A percentile compares a stretch with the other conserved stretches of the same genome.
phyloP scores from a whole-genome alignment of 2,797 vertebrate genomes.

The Brachyalestes nurse region DNA sequence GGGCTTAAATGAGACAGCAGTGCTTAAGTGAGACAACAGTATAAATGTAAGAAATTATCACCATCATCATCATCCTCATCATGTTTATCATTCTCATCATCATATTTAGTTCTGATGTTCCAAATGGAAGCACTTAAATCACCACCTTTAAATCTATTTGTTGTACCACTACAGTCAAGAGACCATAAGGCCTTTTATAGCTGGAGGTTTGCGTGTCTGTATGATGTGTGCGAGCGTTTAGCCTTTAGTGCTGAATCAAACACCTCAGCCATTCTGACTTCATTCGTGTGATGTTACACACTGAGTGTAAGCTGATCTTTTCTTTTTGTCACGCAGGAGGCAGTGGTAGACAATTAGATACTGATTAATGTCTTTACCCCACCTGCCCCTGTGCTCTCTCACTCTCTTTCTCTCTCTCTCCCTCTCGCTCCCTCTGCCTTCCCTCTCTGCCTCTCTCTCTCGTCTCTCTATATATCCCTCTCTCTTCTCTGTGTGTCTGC shows the following conservation, averaged over 20 bases:
- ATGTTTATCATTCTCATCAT: too few species aligned
- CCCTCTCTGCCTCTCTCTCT: background rate
- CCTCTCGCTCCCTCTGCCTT: background rate
- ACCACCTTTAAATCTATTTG: background rate
- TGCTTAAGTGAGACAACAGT: too few species aligned
- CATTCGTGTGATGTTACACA: slow-evolving; percentile 10
- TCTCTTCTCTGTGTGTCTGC: background rate
- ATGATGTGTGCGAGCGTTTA: background rate
- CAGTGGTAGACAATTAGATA: background rate
- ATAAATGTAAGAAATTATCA: too few species aligned
- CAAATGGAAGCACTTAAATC: background rate
- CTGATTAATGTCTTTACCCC: background rate
- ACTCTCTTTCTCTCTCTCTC: background rate
- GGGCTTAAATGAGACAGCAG: too few species aligned
- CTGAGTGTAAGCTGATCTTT: slow-evolving; percentile 15
- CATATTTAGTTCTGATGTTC: background rate
- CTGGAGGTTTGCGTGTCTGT: background rate
- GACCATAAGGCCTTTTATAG: background rate
- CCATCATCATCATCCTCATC: too few species aligned
- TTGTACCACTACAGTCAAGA: background rate
- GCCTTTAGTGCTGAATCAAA: background rate
- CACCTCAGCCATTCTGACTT: slow-evolving; percentile 21
- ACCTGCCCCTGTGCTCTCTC: background rate
- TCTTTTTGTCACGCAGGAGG: background rate
- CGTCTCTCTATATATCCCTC: too few species aligned